Conservation (phyloP, 2,113 vertebrate species). For the Mystacornis crossleyi region DNA sequence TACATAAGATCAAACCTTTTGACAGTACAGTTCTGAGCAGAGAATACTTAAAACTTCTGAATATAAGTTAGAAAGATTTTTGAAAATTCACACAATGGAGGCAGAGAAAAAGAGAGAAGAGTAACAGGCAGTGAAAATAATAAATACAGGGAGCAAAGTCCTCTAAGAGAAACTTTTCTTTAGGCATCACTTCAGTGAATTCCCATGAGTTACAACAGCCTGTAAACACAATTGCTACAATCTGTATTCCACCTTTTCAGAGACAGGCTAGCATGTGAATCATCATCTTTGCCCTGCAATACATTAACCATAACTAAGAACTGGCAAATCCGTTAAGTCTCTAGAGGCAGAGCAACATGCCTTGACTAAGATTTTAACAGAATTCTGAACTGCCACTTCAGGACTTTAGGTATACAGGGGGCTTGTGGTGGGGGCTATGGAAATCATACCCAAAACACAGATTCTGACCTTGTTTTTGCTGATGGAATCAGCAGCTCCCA, state of each 20-base stretch:
- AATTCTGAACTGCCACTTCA: neutral
- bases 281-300: neutral
- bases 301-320: neutral
- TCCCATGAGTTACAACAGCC: neutral
- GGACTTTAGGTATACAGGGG: neutral
- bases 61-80: neutral
- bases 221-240: accelerated
- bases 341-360: neutral
- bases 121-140: neutral
- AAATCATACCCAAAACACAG: neutral
- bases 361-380: neutral
- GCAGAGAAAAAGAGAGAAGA: neutral
- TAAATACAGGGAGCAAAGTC: neutral
- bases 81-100: neutral
- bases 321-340: neutral
- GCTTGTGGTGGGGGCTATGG: no score
- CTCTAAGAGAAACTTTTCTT: neutral
- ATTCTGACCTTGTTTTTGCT: constrained; percentile 93
- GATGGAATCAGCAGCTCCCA: constrained; percentile 93
- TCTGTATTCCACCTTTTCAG: neutral
- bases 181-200: neutral
- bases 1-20: neutral
- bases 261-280: neutral
- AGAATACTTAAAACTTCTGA: neutral
- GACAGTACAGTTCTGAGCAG: neutral